Conservation (phyloP, 92 coral and sea anemone genomes). For the Epizoanthus scotinus region DNA sequence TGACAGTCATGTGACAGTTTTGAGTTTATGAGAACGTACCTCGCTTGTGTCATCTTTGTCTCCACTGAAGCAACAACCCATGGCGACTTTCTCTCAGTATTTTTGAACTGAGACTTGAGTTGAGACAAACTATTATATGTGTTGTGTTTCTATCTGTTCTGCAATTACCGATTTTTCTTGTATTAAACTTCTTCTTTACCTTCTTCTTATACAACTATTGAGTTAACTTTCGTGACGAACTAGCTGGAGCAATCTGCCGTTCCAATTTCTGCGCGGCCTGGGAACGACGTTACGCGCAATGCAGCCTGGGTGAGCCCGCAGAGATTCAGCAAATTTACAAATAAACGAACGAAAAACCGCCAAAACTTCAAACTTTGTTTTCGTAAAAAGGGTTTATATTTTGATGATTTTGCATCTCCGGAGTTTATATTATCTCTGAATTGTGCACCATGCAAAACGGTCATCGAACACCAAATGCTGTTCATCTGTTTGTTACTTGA, state of each 20-base stretch:
- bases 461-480: too few relatives aligned
- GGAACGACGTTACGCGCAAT: not conserved
- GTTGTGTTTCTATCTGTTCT: not conserved
- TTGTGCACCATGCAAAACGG: not conserved
- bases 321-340: not conserved
- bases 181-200: not conserved
- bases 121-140: not conserved
- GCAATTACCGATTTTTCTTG: not conserved
- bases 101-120: not conserved
- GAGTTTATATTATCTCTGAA: not conserved
- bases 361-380: constrained; percentile 34
- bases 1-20: constrained; percentile 7
- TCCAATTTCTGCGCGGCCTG: not conserved
- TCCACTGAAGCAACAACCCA: constrained; percentile 98
- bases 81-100: constrained; percentile 26
- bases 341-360: constrained; percentile 29
- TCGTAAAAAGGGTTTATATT: not conserved
- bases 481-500: too few relatives aligned
- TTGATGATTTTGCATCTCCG: not conserved
- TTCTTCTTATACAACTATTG: not conserved
- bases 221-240: not conserved
- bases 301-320: constrained; percentile 13
- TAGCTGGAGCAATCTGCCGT: not conserved
- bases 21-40: constrained; percentile 54
- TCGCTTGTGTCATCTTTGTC: constrained; percentile 66